Conservation (phyloP, 2,888 invertebrate species). For the Deilephila porcellus region DNA sequence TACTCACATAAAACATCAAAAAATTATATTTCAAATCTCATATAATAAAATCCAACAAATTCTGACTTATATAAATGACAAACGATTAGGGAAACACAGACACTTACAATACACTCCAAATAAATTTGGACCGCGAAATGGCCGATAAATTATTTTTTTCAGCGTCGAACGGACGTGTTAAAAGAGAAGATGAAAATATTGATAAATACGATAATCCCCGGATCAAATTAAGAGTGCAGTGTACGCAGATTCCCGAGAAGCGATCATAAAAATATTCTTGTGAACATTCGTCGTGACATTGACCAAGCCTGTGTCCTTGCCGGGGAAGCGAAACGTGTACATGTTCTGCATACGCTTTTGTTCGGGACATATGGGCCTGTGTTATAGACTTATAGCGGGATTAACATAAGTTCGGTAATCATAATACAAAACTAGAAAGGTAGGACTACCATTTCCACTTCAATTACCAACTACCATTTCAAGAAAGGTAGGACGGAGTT, state of each 20-base stretch:
- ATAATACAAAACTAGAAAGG: neutral
- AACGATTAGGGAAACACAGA: constrained; percentile 14
- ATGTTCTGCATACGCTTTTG: constrained; percentile 45
- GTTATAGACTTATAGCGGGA: constrained; percentile 19
- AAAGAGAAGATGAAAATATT: constrained; percentile 1
- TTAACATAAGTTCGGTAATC: neutral
- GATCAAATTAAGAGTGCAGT: constrained; percentile 18
- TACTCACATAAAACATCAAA: neutral
- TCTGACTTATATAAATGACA: constrained; percentile 5
- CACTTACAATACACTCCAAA: neutral
- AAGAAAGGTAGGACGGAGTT: too few relatives aligned
- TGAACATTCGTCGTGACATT: constrained; percentile 66
- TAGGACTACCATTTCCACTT: too few relatives aligned
- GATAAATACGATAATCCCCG: constrained; percentile 13
- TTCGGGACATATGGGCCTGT: constrained; percentile 28
- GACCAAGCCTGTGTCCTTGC: constrained; percentile 65
- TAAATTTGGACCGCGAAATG: constrained; percentile 2
- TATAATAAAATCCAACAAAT: neutral
- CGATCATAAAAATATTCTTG: constrained; percentile 44
- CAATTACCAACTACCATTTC: too few relatives aligned
- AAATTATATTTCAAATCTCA: neutral
- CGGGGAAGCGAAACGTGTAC: constrained; percentile 46
- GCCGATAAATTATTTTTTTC: neutral
- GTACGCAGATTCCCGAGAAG: constrained; percentile 42
- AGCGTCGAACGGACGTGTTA: neutral